phyloP scores from a whole-genome alignment of 2,113 vertebrate species.

The Mola mola region DNA sequence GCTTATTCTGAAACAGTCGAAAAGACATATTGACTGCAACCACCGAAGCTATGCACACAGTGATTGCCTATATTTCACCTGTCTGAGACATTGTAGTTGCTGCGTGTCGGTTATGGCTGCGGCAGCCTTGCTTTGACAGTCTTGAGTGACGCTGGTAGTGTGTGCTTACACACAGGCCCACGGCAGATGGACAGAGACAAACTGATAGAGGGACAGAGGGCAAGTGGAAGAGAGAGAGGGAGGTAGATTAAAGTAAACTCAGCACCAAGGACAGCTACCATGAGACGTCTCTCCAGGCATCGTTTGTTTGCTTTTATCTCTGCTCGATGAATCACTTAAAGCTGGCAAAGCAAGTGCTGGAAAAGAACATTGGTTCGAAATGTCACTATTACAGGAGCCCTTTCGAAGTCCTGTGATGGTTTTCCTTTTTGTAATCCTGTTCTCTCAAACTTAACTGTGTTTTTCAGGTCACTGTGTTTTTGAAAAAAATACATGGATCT shows the following conservation, averaged over 20 bases:
- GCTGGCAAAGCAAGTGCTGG: slow-evolving; percentile 9
- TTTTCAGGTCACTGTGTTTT: no score
- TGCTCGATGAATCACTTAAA: slow-evolving; percentile 50
- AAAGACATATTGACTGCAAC: slow-evolving; percentile 57
- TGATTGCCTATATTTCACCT: slow-evolving; percentile 64
- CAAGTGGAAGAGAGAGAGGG: background rate
- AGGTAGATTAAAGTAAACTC: slow-evolving; percentile 37
- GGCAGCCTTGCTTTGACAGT: slow-evolving; percentile 46
- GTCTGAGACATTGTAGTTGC: slow-evolving; percentile 38
- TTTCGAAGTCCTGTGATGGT: no score
- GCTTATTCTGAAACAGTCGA: slow-evolving; percentile 63
- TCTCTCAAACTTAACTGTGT: no score
- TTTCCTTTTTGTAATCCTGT: background rate
- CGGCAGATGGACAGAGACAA: slow-evolving; percentile 37
- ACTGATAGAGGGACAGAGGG: slow-evolving; percentile 6
- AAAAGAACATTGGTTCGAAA: slow-evolving; percentile 36
- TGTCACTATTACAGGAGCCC: slow-evolving; percentile 26
- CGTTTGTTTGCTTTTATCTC: slow-evolving; percentile 61
- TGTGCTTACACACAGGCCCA: slow-evolving; percentile 42
- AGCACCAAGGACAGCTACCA: slow-evolving; percentile 62
- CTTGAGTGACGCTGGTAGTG: slow-evolving; percentile 55
- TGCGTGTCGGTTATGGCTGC: slow-evolving; percentile 13
- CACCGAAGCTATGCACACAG: slow-evolving; percentile 42
- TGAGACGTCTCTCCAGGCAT: slow-evolving; percentile 40
- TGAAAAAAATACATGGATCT: no score